Percentiles rank a stretch among this genome's conserved stretches.
phyloP scores from a whole-genome alignment of 2,888 invertebrate genomes.

The Minunthozetes semirufus region DNA sequence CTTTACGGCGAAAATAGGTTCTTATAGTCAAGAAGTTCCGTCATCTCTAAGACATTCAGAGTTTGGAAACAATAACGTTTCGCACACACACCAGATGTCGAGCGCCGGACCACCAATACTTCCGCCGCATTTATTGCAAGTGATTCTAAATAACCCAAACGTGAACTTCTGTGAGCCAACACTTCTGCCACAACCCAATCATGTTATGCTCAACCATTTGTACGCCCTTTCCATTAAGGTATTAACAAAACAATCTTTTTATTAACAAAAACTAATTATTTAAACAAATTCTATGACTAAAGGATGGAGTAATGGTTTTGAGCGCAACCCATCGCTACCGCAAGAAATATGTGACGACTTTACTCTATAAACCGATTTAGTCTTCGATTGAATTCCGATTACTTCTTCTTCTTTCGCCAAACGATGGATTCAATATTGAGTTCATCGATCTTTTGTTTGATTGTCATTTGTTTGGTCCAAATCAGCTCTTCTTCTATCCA shows the following conservation, averaged over 20 bases:
- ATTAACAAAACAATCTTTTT: slow-evolving; percentile 19
- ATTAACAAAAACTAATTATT: background rate
- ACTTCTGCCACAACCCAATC: slow-evolving; percentile 96
- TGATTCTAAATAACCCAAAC: slow-evolving; percentile 78
- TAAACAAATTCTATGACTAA: slow-evolving; percentile 33
- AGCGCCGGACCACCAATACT: slow-evolving; percentile 95
- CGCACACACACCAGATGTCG: slow-evolving; percentile 68
- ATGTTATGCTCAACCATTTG: slow-evolving; percentile 98
- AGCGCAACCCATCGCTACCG: slow-evolving; percentile 97
- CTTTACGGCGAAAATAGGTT: slow-evolving; percentile 18
- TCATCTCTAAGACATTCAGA: background rate
- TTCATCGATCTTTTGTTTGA: background rate
- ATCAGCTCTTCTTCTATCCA: background rate
- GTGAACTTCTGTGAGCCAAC: slow-evolving; percentile 71
- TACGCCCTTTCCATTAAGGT: slow-evolving; percentile 96
- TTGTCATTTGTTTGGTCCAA: slow-evolving; percentile 1
- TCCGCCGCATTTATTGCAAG: slow-evolving; percentile 95
- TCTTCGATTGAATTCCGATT: background rate
- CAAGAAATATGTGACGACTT: slow-evolving; percentile 98
- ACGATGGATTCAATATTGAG: background rate
- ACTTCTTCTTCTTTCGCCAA: background rate
- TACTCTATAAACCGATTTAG: slow-evolving; percentile 91
- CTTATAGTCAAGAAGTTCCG: slow-evolving; percentile 37
- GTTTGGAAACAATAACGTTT: background rate
- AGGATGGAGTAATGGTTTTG: slow-evolving; percentile 97